Evolutionary conservation across 2,888 invertebrate species (phyloP).

Genomic region (Spilosoma lubricipeda): DNA sequence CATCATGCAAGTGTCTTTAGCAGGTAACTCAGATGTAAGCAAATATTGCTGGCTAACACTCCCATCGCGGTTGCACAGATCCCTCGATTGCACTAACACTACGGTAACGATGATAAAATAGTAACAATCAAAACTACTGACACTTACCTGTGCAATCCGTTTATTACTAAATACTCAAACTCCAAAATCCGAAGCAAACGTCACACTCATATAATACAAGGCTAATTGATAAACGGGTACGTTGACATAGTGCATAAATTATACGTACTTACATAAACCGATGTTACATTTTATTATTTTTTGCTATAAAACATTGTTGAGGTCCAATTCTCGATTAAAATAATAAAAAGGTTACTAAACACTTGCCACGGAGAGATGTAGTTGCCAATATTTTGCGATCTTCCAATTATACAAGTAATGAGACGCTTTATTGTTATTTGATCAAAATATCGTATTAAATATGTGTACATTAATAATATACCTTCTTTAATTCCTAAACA

Average conservation of each 20-base stretch:
- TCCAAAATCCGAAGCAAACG: conserved; percentile 9
- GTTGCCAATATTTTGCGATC: neutral
- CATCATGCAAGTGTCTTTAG: conserved; percentile 7
- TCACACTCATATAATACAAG: conserved; percentile 5
- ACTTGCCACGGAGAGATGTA: neutral
- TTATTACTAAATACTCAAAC: conserved; percentile 23
- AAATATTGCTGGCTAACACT: conserved; percentile 16
- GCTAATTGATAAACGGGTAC: neutral
- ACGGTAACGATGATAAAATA: conserved; percentile 9
- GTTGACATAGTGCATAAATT: conserved; percentile 11
- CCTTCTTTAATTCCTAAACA: neutral
- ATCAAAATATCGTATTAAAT: neutral
- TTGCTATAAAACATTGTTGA: conserved; percentile 17
- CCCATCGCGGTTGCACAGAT: conserved; percentile 19
- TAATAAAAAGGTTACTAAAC: neutral
- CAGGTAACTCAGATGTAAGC: neutral
- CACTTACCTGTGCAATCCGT: conserved; percentile 22
- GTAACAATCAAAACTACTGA: conserved; percentile 11
- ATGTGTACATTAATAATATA: neutral
- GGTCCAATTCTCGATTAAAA: neutral
- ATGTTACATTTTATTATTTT: conserved; percentile 10
- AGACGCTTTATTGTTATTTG: neutral
- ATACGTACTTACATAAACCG: conserved; percentile 4
- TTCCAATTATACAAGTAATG: neutral
- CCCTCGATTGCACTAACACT: conserved; percentile 4